These are phyloP conservation scores for Spea bombifrons DNA, from an alignment of 2,113 vertebrate species.

Conservation along the genomic window DNA sequence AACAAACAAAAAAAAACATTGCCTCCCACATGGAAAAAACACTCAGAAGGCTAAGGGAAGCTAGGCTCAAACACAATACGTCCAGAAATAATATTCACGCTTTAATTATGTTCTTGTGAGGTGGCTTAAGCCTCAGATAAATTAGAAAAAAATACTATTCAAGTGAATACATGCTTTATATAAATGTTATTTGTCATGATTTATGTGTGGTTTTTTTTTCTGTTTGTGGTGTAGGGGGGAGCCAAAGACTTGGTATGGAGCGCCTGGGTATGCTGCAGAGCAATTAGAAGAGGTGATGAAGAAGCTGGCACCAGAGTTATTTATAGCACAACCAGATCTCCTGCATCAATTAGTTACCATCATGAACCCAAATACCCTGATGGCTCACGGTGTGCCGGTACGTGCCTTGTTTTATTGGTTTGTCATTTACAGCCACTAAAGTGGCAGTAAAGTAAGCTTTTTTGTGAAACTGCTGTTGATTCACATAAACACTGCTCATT, in stretches of 20 bases:
- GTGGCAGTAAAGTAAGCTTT: no score
- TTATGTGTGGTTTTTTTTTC: not conserved
- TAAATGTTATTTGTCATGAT: no score
- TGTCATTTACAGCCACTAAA: no score
- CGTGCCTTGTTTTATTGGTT: constrained; percentile 51
- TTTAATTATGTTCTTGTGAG: no score
- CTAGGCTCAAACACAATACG: no score
- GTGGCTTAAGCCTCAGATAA: no score
- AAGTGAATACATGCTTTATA: not conserved
- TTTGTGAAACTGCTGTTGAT: no score
- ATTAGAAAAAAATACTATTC: not conserved
- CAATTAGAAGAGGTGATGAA: constrained; percentile 95
- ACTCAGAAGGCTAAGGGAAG: no score
- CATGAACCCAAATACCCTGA: constrained; percentile 98
- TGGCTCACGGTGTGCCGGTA: constrained; percentile 95
- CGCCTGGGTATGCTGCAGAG: constrained; percentile 92
- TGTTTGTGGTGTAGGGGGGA: constrained; percentile 78
- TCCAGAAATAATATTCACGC: no score
- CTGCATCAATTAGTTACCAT: constrained; percentile 98
- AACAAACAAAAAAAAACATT: no score
- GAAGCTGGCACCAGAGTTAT: constrained; percentile 93
- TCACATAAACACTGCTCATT: no score
- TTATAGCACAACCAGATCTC: constrained; percentile 94
- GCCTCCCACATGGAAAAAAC: no score
- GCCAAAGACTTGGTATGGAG: constrained; percentile 98